phyloP scores from a whole-genome alignment of 2,797 vertebrate genomes.

The Eospalax fontanierii region DNA sequence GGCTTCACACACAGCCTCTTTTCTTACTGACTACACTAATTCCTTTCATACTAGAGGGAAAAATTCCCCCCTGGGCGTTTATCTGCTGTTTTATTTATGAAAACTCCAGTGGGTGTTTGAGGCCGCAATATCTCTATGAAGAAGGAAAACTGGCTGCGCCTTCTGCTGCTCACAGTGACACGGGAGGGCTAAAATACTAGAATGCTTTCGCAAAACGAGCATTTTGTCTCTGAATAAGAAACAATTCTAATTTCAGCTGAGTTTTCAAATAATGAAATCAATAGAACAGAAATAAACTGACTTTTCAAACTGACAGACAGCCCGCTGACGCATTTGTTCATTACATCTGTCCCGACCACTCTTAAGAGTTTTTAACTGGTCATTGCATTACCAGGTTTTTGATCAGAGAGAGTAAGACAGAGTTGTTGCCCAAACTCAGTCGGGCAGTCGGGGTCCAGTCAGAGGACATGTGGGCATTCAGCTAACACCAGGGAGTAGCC shows the following conservation, averaged over 20 bases:
- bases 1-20: constrained; percentile 71
- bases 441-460: no score
- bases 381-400: no score
- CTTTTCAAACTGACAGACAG: not conserved
- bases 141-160: constrained; percentile 22
- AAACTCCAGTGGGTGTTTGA: constrained; percentile 59
- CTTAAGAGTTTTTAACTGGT: no score
- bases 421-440: no score
- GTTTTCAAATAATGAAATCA: constrained; percentile 46
- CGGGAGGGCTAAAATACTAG: not conserved
- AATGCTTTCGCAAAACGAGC: constrained; percentile 21
- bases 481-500: no score
- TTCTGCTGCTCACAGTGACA: not conserved
- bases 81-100: constrained; percentile 78
- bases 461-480: no score
- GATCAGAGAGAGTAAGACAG: no score
- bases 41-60: constrained; percentile 73
- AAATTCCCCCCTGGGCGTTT: not conserved
- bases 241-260: constrained; percentile 24
- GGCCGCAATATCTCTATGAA: constrained; percentile 40
- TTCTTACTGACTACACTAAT: constrained; percentile 76
- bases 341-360: not conserved
- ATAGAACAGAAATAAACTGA: constrained; percentile 40
- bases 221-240: constrained; percentile 28
- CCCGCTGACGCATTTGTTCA: not conserved